These are phyloP conservation scores for Panagrolaimus sp. DNA, from an alignment of 1,140 invertebrate genomes.

Conservation along the genomic window DNA sequence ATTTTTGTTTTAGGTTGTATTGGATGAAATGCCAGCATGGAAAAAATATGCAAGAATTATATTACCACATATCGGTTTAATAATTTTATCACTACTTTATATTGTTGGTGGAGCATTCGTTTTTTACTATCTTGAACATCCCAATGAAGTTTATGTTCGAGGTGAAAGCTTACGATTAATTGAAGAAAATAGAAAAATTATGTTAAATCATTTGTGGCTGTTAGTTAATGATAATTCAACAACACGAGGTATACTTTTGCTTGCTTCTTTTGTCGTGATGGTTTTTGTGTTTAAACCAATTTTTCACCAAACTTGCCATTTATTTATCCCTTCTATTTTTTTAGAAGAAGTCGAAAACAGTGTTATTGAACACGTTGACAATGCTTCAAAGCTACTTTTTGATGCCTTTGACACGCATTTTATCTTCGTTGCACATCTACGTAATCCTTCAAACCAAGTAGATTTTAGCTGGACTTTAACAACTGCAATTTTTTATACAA, in stretches of 20 bases:
- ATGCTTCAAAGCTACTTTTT: constrained; percentile 51
- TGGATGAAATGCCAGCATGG: constrained; percentile 36
- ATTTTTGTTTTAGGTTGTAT: constrained; percentile 22
- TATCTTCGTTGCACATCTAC: constrained; percentile 34
- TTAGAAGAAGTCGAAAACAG: constrained; percentile 26
- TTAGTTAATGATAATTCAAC: constrained; percentile 27
- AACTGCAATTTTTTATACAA: constrained; percentile 57
- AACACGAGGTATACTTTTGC: constrained; percentile 14
- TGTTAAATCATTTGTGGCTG: constrained; percentile 37
- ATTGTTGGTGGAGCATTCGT: constrained; percentile 46
- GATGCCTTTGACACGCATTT: constrained; percentile 58
- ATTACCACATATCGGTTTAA: constrained; percentile 43
- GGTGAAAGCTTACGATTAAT: constrained; percentile 31
- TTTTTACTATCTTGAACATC: constrained; percentile 41
- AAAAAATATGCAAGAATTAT: constrained; percentile 42
- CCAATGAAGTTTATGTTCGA: constrained; percentile 40
- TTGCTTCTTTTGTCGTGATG: no score
- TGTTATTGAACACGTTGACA: constrained; percentile 50
- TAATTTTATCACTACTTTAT: constrained; percentile 38
- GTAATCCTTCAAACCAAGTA: constrained; percentile 15
- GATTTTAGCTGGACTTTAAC: constrained; percentile 54
- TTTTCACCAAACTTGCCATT: no score
- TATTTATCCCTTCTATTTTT: neutral
- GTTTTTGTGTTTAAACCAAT: no score
- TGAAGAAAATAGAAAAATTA: constrained; percentile 29